These are phyloP conservation scores for Lepidocyrtoides sp. DNA, from an alignment of 2,888 invertebrate genomes.

Conservation along the genomic window DNA sequence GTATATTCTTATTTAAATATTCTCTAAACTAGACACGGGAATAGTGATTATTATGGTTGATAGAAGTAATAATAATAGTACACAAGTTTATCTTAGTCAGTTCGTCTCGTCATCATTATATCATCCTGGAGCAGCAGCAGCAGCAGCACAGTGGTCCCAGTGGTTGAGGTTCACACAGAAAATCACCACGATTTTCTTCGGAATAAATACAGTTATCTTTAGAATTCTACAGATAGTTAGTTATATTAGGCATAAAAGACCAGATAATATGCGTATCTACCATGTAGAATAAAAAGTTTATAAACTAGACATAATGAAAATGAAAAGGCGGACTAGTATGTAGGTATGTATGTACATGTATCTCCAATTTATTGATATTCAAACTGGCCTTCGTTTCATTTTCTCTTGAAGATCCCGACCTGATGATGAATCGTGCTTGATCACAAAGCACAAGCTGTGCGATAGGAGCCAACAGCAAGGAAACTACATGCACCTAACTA, in stretches of 20 bases:
- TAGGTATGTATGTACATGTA: neutral
- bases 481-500: neutral
- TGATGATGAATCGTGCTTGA: conserved; percentile 67
- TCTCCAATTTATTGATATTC: neutral
- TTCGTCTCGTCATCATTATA: neutral
- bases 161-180: conserved; percentile 33
- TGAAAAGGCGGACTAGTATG: conserved; percentile 21
- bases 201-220: neutral
- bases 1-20: neutral
- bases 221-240: no score
- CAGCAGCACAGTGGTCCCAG: neutral
- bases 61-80: no score
- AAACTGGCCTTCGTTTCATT: neutral
- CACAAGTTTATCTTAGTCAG: conserved; percentile 15
- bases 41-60: no score
- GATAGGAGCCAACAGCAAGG: conserved; percentile 48
- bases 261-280: no score
- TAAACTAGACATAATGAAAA: neutral
- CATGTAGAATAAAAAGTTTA: conserved; percentile 3
- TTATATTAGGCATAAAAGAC: no score
- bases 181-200: neutral
- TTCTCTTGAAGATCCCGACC: conserved; percentile 48
- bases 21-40: no score
- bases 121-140: neutral
- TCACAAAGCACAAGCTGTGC: conserved; percentile 69